phyloP scores from a whole-genome alignment of 2,113 vertebrate species.

The Pollachius pollachius region DNA sequence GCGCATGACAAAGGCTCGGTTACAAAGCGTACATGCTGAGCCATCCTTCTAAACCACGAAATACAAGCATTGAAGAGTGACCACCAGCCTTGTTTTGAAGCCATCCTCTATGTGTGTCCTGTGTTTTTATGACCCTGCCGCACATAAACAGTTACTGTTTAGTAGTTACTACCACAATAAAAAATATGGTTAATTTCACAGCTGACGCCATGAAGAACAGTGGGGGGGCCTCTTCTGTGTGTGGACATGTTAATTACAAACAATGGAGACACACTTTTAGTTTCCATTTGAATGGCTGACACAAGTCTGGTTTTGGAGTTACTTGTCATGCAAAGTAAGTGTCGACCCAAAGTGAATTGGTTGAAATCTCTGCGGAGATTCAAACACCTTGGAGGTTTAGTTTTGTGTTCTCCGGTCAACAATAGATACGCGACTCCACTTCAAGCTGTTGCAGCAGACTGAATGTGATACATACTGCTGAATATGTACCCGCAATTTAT shows the following conservation, averaged over 20 bases:
- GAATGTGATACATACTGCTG: too few relatives aligned
- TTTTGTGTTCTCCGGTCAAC: too few relatives aligned
- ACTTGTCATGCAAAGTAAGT: conserved; percentile 32
- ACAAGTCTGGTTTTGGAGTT: conserved; percentile 10
- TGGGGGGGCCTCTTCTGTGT: conserved; percentile 38
- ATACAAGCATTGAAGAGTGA: conserved; percentile 66
- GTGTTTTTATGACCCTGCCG: conserved; percentile 43
- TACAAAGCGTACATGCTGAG: conserved; percentile 57
- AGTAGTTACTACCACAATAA: conserved; percentile 48
- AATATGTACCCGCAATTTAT: too few relatives aligned
- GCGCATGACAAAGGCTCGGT: conserved; percentile 60
- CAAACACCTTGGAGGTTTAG: too few relatives aligned
- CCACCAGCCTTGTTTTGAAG: conserved; percentile 44
- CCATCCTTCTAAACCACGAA: conserved; percentile 70
- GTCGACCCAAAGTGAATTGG: background rate
- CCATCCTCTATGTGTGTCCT: conserved; percentile 51
- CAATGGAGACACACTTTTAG: conserved; percentile 15
- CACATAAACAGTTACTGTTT: conserved; percentile 24
- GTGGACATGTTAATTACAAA: background rate
- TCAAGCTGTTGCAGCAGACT: too few relatives aligned
- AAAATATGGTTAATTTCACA: conserved; percentile 53
- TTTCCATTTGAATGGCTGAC: conserved; percentile 39
- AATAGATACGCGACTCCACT: too few relatives aligned
- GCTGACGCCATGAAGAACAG: conserved; percentile 68
- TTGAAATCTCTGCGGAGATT: too few relatives aligned